Evolutionary conservation across 2,113 vertebrate genomes (phyloP).

Genomic region (Pedionomus torquatus): DNA sequence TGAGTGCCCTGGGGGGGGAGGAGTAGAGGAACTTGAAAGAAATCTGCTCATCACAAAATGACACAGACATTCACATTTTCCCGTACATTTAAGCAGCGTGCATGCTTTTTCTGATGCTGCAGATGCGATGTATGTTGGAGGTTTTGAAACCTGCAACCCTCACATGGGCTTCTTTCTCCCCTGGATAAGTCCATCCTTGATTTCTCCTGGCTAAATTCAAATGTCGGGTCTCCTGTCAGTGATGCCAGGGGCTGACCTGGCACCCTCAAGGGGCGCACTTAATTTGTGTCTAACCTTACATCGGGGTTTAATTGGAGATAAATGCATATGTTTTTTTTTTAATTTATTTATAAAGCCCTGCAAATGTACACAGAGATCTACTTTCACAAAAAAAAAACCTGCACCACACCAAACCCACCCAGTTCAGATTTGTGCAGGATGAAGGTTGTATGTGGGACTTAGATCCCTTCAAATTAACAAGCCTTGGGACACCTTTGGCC

Average conservation of each 20-base stretch:
- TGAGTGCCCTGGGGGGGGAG: background rate
- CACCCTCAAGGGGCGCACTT: slow-evolving; percentile 24
- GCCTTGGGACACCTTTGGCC: background rate
- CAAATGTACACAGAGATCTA: background rate
- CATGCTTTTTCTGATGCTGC: background rate
- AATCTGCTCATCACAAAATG: background rate
- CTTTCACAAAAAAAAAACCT: background rate
- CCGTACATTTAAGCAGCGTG: background rate
- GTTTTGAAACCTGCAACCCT: background rate
- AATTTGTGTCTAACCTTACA: slow-evolving; percentile 68
- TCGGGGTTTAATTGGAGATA: slow-evolving; percentile 60
- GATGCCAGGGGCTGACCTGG: background rate
- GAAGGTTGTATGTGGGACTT: background rate
- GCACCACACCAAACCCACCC: background rate
- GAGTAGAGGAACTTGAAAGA: background rate
- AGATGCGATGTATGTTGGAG: rapidly evolving
- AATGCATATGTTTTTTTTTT: slow-evolving; percentile 53
- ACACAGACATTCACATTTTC: background rate
- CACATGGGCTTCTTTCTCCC: rapidly evolving
- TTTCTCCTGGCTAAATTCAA: background rate
- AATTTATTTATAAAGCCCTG: slow-evolving; percentile 59
- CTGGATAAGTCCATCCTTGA: background rate
- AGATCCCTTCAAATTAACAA: rapidly evolving
- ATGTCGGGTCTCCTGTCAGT: background rate
- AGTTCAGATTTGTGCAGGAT: background rate